These are phyloP conservation scores for Nomada fabriciana DNA, from an alignment of 2,888 invertebrate species.

Conservation along the genomic window DNA sequence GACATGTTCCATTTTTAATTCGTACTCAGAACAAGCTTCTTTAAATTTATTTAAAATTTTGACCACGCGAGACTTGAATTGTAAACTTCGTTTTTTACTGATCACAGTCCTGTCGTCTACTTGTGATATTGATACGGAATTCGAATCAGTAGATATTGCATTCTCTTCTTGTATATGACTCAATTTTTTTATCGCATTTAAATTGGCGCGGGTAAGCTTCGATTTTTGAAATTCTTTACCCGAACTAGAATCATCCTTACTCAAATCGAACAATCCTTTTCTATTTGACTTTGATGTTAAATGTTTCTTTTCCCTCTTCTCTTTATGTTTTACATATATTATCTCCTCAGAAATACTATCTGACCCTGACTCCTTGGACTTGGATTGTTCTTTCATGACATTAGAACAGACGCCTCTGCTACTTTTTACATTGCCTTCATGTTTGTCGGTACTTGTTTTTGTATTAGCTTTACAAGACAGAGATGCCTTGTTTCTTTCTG, in stretches of 20 bases:
- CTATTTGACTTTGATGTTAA: not conserved
- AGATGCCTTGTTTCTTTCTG: not conserved
- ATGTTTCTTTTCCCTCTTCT: not conserved
- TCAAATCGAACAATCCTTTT: not conserved
- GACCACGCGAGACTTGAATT: conserved; percentile 22
- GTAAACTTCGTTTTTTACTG: conserved; percentile 42
- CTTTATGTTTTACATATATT: not conserved
- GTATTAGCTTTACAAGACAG: not conserved
- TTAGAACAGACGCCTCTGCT: not conserved
- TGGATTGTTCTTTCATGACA: not conserved
- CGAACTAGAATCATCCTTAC: conserved; percentile 67
- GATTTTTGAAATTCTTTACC: conserved; percentile 71
- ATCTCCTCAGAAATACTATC: not conserved
- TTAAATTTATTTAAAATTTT: conserved; percentile 54
- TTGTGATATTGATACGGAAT: conserved; percentile 39
- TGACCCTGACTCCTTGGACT: not conserved
- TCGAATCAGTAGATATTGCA: conserved; percentile 39
- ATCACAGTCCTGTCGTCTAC: conserved; percentile 21
- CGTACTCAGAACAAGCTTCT: conserved; percentile 30
- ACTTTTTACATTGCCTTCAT: not conserved
- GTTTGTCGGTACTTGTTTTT: not conserved
- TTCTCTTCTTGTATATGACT: conserved; percentile 6
- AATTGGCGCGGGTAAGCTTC: conserved; percentile 39
- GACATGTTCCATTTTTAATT: conserved; percentile 56
- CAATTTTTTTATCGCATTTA: conserved; percentile 15